These are phyloP conservation scores for Cheirogaleus medius DNA, from an alignment of 2,113 vertebrate genomes.

Conservation along the genomic window DNA sequence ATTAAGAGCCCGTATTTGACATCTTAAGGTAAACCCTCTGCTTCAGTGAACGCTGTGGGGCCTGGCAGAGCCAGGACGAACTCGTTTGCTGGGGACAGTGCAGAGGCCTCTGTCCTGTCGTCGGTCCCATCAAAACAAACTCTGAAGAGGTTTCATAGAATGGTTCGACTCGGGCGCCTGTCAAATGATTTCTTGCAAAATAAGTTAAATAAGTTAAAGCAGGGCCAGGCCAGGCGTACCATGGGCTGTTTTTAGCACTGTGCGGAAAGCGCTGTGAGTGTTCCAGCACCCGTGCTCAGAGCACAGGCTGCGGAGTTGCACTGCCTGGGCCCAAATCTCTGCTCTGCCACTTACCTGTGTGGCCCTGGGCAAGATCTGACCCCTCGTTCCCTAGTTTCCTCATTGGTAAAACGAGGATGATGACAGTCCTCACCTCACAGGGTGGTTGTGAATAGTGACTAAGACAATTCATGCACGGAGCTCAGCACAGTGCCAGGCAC, in stretches of 20 bases:
- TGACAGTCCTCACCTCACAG: background rate
- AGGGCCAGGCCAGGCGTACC: background rate
- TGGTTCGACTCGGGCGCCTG: background rate
- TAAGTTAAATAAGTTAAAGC: background rate
- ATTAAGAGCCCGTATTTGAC: background rate
- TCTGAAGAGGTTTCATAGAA: constrained; percentile 27
- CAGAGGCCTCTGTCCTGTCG: background rate
- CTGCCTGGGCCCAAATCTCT: background rate
- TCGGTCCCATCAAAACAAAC: background rate
- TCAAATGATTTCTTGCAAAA: constrained; percentile 23
- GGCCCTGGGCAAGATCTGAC: background rate
- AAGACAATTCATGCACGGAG: background rate
- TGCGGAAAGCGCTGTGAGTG: background rate
- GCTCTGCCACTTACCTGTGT: background rate
- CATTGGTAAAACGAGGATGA: background rate
- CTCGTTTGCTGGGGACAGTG: background rate
- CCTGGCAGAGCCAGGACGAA: background rate
- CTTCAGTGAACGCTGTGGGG: background rate
- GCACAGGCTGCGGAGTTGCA: background rate
- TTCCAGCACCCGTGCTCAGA: background rate
- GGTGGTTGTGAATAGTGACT: background rate
- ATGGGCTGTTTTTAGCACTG: background rate
- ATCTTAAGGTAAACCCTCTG: background rate
- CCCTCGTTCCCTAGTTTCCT: background rate
- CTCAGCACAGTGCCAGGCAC: background rate